Conservation (phyloP, 2,113 vertebrate genomes). For the Chascanopsetta lugubris region DNA sequence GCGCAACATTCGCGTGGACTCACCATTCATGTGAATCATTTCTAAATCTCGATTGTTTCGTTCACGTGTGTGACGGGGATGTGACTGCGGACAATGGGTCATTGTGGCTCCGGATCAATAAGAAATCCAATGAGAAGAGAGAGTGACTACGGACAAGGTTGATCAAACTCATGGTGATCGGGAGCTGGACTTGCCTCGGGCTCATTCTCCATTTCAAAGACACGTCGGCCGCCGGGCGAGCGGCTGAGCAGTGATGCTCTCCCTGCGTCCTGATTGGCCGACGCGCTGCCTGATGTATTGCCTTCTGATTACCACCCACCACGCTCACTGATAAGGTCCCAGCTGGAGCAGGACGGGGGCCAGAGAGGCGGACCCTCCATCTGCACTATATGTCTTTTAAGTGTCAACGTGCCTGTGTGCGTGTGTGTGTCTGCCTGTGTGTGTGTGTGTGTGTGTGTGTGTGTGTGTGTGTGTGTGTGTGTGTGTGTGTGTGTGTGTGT, state of each 20-base stretch:
- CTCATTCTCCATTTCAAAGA: constrained; percentile 70
- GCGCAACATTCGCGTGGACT: too few species aligned
- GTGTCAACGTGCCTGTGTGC: constrained; percentile 29
- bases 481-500: constrained; percentile 28
- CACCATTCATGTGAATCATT: too few species aligned
- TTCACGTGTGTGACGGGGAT: constrained; percentile 5
- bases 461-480: constrained; percentile 32
- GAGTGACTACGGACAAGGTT: constrained; percentile 33
- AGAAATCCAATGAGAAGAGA: constrained; percentile 18
- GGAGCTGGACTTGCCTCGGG: constrained; percentile 39
- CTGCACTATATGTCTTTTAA: constrained; percentile 43
- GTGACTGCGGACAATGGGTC: background rate
- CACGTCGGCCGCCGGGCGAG: constrained; percentile 52
- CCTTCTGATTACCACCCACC: constrained; percentile 76
- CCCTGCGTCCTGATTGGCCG: constrained; percentile 42
- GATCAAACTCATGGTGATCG: constrained; percentile 61
- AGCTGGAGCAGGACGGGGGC: constrained; percentile 59
- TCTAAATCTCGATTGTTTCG: too few species aligned
- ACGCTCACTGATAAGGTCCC: constrained; percentile 74
- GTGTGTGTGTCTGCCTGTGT: constrained; percentile 31
- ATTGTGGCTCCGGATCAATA: constrained; percentile 37
- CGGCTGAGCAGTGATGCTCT: constrained; percentile 34
- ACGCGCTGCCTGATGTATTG: constrained; percentile 74
- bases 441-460: constrained; percentile 32
- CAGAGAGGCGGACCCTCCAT: constrained; percentile 46